Base-by-base conservation (phyloP, 2,888 invertebrate genomes). In the Meloe dianella region DNA sequence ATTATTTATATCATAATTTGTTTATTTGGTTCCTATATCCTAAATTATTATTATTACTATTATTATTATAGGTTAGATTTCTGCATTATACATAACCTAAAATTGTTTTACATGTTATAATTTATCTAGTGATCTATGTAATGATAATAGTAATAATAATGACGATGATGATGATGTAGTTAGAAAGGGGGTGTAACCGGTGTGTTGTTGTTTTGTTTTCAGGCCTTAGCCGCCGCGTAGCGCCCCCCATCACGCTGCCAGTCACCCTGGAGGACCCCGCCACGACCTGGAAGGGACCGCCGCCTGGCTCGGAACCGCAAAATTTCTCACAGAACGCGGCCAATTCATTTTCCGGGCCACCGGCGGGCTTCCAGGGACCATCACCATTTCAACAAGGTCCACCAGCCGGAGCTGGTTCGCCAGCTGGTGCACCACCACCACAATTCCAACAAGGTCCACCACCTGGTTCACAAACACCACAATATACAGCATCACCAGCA, bases 161-260 rank as follows among this genome's bases (percentile, higher is more conserved):
- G 7, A 4, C n/a, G 7, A 7, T 38, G 38, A n/a, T 38, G 41
- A n/a, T 41, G 17, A 7, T 17, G 12, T 10, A 7, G n/a, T 41
- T 5, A n/a, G 17, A 41, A 67, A 57, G 67, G 64, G 67, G 62
- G 64, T 61, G 64, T 67, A 67, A 61, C 67, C 61, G 54, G 69
- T 67, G 69, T 69, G 67, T 51, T 35, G 22, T 14, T 54, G 8
- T 24, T 17, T 41, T 64, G 57, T 57, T 65, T 41, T 57, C 86
- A 92, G 93, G 93, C 88, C 92, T 93, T 89, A 93, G 92, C 89
- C 91, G 94, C 88, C 91, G 92, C 85, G 91, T 86, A 83, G 85
- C 85, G 81, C 87, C 88, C 81, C 86, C 88, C 84, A 87, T 88
- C 85, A 87, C 87, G 85, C 86, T 89, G 85, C 88, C 90, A 83